phyloP scores from a whole-genome alignment of 2,888 invertebrate species.

The Sipha maydis region DNA sequence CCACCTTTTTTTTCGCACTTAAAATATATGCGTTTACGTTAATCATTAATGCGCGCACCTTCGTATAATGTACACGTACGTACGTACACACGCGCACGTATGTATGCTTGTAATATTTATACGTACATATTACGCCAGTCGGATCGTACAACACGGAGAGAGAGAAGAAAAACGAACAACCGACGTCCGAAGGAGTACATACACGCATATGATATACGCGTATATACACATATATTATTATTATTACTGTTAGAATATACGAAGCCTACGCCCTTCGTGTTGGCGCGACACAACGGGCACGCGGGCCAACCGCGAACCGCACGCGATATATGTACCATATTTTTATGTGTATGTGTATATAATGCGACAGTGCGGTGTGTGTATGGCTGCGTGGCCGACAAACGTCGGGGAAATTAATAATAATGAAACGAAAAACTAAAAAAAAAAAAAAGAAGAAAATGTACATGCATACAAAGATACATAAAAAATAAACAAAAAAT shows the following conservation, averaged over 20 bases:
- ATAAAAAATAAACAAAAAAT: background rate
- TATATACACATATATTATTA: background rate
- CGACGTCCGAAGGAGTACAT: background rate
- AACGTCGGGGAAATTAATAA: slow-evolving; percentile 44
- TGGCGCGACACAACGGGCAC: slow-evolving; percentile 42
- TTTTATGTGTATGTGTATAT: background rate
- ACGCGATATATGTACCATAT: slow-evolving; percentile 31
- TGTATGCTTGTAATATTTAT: background rate
- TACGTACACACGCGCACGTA: background rate
- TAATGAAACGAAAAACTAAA: background rate
- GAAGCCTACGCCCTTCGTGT: slow-evolving; percentile 60
- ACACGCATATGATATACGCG: background rate
- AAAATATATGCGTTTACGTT: background rate
- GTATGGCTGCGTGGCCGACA: slow-evolving; percentile 22
- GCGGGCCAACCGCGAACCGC: slow-evolving; percentile 55
- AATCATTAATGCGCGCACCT: slow-evolving; percentile 23
- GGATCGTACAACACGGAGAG: background rate
- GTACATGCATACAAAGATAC: background rate
- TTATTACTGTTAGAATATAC: background rate
- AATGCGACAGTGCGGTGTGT: too few species aligned
- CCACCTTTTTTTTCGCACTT: background rate
- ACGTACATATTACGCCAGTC: background rate
- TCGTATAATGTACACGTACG: background rate
- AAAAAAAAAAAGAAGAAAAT: slow-evolving; percentile 13
- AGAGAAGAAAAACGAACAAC: background rate